phyloP scores from a whole-genome alignment of 2,113 vertebrate genomes.

The Apodemus speciosus region DNA sequence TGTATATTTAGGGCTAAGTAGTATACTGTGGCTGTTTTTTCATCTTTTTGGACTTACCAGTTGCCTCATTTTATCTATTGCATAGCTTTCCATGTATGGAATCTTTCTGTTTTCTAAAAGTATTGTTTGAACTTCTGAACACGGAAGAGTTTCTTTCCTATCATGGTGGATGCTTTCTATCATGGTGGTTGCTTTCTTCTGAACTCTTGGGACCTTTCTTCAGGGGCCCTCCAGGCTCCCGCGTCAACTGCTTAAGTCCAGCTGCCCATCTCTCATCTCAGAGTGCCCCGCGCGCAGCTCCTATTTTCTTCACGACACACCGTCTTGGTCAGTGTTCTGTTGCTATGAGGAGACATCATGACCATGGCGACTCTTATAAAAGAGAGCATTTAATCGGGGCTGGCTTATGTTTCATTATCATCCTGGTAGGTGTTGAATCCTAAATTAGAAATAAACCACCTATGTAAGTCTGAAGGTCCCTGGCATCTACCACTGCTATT shows the following conservation, averaged over 20 bases:
- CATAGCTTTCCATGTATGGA: not conserved
- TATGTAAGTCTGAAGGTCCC: not conserved
- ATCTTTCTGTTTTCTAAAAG: not conserved
- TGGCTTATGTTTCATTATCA: no score
- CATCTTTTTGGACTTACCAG: not conserved
- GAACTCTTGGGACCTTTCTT: not conserved
- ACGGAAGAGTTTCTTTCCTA: no score
- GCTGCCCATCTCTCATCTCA: not conserved
- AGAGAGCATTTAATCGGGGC: not conserved
- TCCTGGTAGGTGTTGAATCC: not conserved
- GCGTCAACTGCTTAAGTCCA: not conserved
- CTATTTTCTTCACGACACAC: not conserved
- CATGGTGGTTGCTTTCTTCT: not conserved
- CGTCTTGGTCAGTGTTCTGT: no score
- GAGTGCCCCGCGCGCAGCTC: not conserved
- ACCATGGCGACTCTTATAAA: not conserved
- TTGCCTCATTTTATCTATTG: not conserved
- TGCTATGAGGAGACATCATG: not conserved
- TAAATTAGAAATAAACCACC: not conserved
- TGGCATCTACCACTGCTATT: not conserved
- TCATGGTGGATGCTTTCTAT: not conserved
- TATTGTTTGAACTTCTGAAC: not conserved
- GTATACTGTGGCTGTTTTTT: not conserved
- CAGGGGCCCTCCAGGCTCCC: not conserved
- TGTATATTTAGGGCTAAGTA: not conserved